Conservation (phyloP, 2,113 vertebrate species). For the Podilymbus podiceps region DNA sequence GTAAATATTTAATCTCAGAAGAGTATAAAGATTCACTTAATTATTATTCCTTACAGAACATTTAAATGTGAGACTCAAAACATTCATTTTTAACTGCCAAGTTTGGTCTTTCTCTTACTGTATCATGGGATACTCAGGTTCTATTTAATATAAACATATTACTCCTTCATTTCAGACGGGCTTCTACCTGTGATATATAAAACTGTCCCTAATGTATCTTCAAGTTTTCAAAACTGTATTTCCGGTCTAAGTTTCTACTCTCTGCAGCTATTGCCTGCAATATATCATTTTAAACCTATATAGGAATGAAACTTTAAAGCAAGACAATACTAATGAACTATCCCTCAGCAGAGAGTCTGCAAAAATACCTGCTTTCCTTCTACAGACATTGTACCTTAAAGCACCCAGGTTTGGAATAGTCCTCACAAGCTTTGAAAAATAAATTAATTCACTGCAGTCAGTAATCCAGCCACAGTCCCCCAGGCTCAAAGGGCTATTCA, state of each 20-base stretch:
- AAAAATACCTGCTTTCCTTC: neutral
- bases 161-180: neutral
- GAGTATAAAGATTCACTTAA: neutral
- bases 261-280: neutral
- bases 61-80: neutral
- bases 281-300: neutral
- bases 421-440: neutral
- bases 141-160: constrained; percentile 13
- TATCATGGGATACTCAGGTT: neutral
- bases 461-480: neutral
- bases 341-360: neutral
- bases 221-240: constrained; percentile 22
- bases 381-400: neutral
- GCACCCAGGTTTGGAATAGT: neutral
- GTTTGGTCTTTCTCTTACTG: neutral
- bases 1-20: neutral
- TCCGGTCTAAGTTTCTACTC: neutral
- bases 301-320: neutral
- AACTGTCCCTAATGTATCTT: neutral
- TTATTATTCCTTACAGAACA: neutral
- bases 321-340: neutral
- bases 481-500: neutral
- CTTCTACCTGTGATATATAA: constrained; percentile 6
- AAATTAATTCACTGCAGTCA: neutral
- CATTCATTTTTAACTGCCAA: neutral